These are phyloP conservation scores for Petroica traversi DNA, from an alignment of 2,113 vertebrate species.

Conservation along the genomic window DNA sequence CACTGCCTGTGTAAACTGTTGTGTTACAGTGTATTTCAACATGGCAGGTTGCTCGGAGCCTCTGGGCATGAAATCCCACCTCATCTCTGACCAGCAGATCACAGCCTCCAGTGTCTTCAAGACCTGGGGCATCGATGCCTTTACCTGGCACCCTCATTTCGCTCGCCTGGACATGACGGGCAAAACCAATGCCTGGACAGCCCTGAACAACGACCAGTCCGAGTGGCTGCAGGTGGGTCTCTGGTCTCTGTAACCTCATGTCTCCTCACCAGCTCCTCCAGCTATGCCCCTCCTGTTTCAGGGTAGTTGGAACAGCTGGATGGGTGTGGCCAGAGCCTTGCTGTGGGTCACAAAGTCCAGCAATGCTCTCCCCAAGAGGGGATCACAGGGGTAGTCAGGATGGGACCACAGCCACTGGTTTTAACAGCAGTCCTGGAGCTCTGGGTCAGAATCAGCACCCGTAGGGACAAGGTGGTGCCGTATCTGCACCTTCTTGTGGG, in stretches of 20 bases:
- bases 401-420: fast-evolving
- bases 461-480: fast-evolving
- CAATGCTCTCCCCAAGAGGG: fast-evolving
- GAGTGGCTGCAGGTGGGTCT: slow-evolving; percentile 93
- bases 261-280: background rate
- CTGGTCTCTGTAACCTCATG: fast-evolving
- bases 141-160: slow-evolving; percentile 88
- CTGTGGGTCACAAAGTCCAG: background rate
- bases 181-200: slow-evolving; percentile 94
- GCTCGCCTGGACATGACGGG: slow-evolving; percentile 91
- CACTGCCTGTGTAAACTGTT: slow-evolving; percentile 44
- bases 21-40: slow-evolving; percentile 84
- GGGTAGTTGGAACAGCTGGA: background rate
- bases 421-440: background rate
- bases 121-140: slow-evolving; percentile 89
- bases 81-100: slow-evolving; percentile 84
- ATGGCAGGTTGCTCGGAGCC: slow-evolving; percentile 88
- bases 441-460: background rate
- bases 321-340: background rate
- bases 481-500: background rate
- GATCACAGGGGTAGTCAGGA: background rate
- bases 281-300: background rate
- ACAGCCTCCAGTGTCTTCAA: slow-evolving; percentile 88
- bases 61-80: slow-evolving; percentile 88
- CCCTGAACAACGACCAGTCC: slow-evolving; percentile 72